Evolutionary conservation across 2,797 vertebrate species (phyloP), one percentile per base, ranked within the genome.

Genomic region (Labeo calbasu): DNA sequence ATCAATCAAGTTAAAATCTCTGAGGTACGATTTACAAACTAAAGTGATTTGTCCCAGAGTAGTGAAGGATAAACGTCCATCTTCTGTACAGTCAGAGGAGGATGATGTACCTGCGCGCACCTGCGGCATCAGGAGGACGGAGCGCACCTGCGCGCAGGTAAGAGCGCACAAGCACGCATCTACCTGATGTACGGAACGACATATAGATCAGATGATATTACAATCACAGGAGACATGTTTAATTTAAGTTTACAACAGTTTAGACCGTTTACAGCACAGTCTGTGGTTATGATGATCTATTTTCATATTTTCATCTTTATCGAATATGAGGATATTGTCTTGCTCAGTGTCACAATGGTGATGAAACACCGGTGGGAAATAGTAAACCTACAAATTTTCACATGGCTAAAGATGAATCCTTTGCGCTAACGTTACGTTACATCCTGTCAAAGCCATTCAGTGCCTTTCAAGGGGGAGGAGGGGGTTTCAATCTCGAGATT

Each of bases 101-200:
- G 76, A 59, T 13, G 78, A 55, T 66, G 88, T 63, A 84, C 86
- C 80, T 88, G 76, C 81, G 86, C 85, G 79, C 83, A 83, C 75
- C 83, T 83, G 84, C 84, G 46, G 86, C 84, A 78, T 63, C n/a
- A 68, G 55, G 68, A 73, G 51, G 36, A 55, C 23, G 61, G 68
- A n/a, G 71, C 53, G 57, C 72, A 77, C 66, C 77, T 72, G 86
- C 53, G 79, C 86, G 82, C 53, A 63, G 78, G 73, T n/a, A 75
- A 84, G 85, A 77, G 83, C 71, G 25, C 50, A 70, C 21, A 61
- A 77, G 50, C 77, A 68, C 61, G 7, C 53, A 25, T 21, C 25
- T 28, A 59, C 53, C 36, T 81, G 12, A 70, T 8, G 15, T 8
- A 68, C 28, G 65, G 19, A 53, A 14, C 11, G 19, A 13, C 21